Conservation (phyloP, 2,888 invertebrate species). For the Phorcus lineatus region DNA sequence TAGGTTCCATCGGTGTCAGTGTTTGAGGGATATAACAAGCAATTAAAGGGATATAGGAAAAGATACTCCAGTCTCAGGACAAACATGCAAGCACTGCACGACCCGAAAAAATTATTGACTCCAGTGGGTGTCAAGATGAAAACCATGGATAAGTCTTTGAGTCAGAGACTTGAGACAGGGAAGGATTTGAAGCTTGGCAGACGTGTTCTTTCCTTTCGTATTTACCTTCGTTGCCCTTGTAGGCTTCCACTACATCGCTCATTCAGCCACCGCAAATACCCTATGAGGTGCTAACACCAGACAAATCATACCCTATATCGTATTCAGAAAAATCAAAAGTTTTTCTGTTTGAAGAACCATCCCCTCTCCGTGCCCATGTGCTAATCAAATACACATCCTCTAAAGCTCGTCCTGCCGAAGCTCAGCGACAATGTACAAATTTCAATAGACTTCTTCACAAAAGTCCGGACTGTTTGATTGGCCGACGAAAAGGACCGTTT, state of each 20-base stretch:
- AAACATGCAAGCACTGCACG: slow-evolving; percentile 21
- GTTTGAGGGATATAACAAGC: slow-evolving; percentile 1
- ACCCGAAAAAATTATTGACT: slow-evolving; percentile 28
- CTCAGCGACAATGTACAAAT: slow-evolving; percentile 16
- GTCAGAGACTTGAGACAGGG: background rate
- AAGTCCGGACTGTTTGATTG: slow-evolving; percentile 19
- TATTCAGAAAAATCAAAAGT: slow-evolving; percentile 33
- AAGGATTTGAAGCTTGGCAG: slow-evolving; percentile 14
- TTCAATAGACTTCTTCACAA: slow-evolving; percentile 30
- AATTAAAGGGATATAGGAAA: slow-evolving; percentile 18
- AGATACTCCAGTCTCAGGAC: background rate
- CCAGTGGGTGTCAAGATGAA: slow-evolving; percentile 18
- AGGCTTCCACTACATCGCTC: slow-evolving; percentile 12
- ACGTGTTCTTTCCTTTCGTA: background rate
- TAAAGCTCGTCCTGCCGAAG: background rate
- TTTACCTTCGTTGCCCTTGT: slow-evolving; percentile 19
- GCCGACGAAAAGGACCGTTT: slow-evolving; percentile 1
- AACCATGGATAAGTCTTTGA: slow-evolving; percentile 10
- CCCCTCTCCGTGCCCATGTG: slow-evolving; percentile 13
- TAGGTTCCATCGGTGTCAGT: slow-evolving; percentile 11
- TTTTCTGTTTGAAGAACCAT: slow-evolving; percentile 19
- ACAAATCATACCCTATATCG: slow-evolving; percentile 31
- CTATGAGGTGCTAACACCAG: slow-evolving; percentile 27
- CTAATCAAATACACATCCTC: slow-evolving; percentile 5
- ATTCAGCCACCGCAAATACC: slow-evolving; percentile 28